Conservation (phyloP, 2,888 invertebrate genomes). For the Teinopalpus imperialis region DNA sequence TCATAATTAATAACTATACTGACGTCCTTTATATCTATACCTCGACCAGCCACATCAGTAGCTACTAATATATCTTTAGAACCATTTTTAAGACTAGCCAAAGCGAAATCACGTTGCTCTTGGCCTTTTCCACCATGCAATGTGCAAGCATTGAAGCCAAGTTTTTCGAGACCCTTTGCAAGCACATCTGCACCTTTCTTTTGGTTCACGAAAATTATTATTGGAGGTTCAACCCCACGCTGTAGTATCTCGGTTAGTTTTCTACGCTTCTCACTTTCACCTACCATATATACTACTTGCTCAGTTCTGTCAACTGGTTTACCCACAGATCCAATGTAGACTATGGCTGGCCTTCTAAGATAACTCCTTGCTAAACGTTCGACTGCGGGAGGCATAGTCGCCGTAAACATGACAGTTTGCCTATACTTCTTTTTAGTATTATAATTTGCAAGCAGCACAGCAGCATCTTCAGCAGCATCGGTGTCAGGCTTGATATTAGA, state of each 20-base stretch:
- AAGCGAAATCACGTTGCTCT: slow-evolving; percentile 98
- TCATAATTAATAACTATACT: slow-evolving; percentile 99
- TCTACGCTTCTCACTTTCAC: slow-evolving; percentile 97
- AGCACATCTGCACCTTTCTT: slow-evolving; percentile 99
- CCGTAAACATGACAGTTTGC: slow-evolving; percentile 99
- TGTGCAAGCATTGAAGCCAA: slow-evolving; percentile 97
- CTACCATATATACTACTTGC: slow-evolving; percentile 97
- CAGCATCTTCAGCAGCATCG: slow-evolving; percentile 98
- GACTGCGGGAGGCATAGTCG: slow-evolving; percentile 99
- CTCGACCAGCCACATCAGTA: slow-evolving; percentile 99
- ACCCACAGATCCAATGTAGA: slow-evolving; percentile 97
- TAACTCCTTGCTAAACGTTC: slow-evolving; percentile 97
- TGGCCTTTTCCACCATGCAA: slow-evolving; percentile 99
- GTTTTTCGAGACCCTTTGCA: slow-evolving; percentile 97
- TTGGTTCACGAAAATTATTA: slow-evolving; percentile 99
- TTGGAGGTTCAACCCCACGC: slow-evolving; percentile 96
- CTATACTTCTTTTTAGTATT: slow-evolving; percentile 97
- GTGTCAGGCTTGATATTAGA: slow-evolving; percentile 98
- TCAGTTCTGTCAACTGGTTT: slow-evolving; percentile 99
- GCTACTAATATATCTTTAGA: slow-evolving; percentile 99
- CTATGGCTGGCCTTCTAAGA: slow-evolving; percentile 96
- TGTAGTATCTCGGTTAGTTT: slow-evolving; percentile 96
- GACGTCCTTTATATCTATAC: slow-evolving; percentile 99
- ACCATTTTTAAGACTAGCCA: slow-evolving; percentile 97
- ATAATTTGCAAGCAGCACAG: slow-evolving; percentile 95